These are phyloP conservation scores for Rhingia campestris DNA, from an alignment of 2,888 invertebrate genomes.

Conservation along the genomic window DNA sequence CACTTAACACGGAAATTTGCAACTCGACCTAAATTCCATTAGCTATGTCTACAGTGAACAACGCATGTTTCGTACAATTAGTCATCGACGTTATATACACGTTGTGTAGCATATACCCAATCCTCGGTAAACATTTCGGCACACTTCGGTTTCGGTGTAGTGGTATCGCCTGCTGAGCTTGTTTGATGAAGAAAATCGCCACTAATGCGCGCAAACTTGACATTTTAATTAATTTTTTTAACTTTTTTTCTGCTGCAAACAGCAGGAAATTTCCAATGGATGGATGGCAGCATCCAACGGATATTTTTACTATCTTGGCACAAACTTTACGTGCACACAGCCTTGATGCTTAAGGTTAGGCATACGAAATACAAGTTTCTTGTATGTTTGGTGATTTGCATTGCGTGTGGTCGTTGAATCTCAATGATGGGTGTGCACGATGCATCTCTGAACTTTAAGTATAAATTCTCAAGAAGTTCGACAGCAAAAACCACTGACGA, in stretches of 20 bases:
- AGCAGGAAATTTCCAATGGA: slow-evolving; percentile 48
- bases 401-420: slow-evolving; percentile 36
- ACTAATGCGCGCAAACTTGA: slow-evolving; percentile 51
- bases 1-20: slow-evolving; percentile 59
- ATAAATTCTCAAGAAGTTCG: slow-evolving; percentile 2
- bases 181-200: slow-evolving; percentile 35
- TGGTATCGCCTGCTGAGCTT: slow-evolving; percentile 20
- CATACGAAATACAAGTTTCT: slow-evolving; percentile 7
- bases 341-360: slow-evolving; percentile 23
- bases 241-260: slow-evolving; percentile 13
- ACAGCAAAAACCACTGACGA: background rate
- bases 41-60: slow-evolving; percentile 13
- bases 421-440: slow-evolving; percentile 9
- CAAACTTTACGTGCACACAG: slow-evolving; percentile 10
- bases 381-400: slow-evolving; percentile 1
- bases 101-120: background rate
- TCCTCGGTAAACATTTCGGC: background rate
- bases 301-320: slow-evolving; percentile 34
- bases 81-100: slow-evolving; percentile 24
- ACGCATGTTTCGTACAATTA: slow-evolving; percentile 40
- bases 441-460: slow-evolving; percentile 16
- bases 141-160: slow-evolving; percentile 4
- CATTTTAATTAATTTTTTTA: slow-evolving; percentile 54
- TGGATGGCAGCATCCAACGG: slow-evolving; percentile 22
- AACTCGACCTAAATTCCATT: slow-evolving; percentile 55